These are phyloP conservation scores for Bombyx mandarina DNA, from an alignment of 1,140 invertebrate species.

Conservation along the genomic window DNA sequence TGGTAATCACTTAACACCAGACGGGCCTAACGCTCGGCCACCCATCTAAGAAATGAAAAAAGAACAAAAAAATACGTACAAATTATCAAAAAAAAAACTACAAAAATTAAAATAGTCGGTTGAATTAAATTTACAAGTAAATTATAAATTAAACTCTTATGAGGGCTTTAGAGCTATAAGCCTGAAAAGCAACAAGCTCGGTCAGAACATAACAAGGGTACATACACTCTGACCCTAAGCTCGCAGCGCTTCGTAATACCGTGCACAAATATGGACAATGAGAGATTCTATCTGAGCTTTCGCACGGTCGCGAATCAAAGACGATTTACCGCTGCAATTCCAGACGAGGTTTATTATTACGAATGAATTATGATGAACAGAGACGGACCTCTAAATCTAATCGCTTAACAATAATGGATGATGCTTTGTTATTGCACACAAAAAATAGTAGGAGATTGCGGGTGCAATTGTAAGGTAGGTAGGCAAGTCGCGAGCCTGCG, in stretches of 20 bases:
- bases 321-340: constrained; percentile 16
- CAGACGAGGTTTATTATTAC: constrained; percentile 8
- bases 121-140: no score
- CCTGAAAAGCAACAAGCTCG: constrained; percentile 16
- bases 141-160: no score
- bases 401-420: background rate
- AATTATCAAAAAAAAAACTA: no score
- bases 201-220: constrained; percentile 21
- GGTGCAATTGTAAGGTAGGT: no score
- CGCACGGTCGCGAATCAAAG: constrained; percentile 20
- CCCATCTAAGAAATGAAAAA: no score
- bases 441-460: background rate
- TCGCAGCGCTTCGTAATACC: constrained; percentile 10
- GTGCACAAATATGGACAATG: constrained; percentile 20
- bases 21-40: no score
- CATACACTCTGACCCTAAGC: constrained; percentile 21
- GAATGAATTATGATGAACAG: constrained; percentile 3
- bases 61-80: no score
- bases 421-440: background rate
- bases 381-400: background rate
- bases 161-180: background rate
- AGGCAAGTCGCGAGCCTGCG: no score
- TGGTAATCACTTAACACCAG: no score
- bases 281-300: constrained; percentile 24
- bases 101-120: no score